Percentiles rank a stretch among this genome's conserved stretches.
These are phyloP conservation scores for Hippocampus mohnikei DNA, from an alignment of 2,113 vertebrate genomes.

Conservation along the genomic window DNA sequence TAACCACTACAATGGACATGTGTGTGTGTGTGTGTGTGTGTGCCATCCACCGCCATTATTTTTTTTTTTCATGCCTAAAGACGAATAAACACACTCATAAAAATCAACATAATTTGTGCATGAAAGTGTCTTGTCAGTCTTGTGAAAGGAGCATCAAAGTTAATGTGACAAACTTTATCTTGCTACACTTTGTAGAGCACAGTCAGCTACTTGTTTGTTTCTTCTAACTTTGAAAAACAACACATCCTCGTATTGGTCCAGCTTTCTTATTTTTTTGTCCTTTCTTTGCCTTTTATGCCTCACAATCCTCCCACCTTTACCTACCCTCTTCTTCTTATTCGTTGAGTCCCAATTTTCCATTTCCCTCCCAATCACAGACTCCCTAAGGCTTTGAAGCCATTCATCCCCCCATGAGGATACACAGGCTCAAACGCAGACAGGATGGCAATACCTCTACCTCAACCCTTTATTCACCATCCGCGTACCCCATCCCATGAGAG, in stretches of 20 bases:
- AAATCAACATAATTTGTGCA: neutral
- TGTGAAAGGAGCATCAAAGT: neutral
- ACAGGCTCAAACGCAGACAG: slow-evolving; percentile 3
- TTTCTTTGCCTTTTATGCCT: slow-evolving; percentile 1
- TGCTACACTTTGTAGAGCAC: neutral
- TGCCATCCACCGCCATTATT: too few relatives aligned
- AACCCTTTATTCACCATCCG: slow-evolving; percentile 55
- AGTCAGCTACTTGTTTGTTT: neutral
- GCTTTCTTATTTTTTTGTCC: slow-evolving; percentile 21
- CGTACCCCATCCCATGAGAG: slow-evolving; percentile 47
- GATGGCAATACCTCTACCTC: slow-evolving; percentile 32
- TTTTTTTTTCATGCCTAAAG: too few relatives aligned
- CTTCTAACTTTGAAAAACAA: neutral
- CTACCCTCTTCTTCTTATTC: slow-evolving; percentile 16
- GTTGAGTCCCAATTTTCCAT: slow-evolving; percentile 47
- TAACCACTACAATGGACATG: too few relatives aligned
- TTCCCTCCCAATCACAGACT: slow-evolving; percentile 50
- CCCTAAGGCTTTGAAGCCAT: slow-evolving; percentile 42
- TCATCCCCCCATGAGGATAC: slow-evolving; percentile 16
- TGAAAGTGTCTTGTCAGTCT: neutral
- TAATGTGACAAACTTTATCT: neutral
- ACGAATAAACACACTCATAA: too few relatives aligned
- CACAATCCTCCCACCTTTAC: neutral
- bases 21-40: too few relatives aligned
- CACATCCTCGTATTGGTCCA: neutral